phyloP scores from a whole-genome alignment of 2,797 vertebrate genomes.

The Diplodus sargus region DNA sequence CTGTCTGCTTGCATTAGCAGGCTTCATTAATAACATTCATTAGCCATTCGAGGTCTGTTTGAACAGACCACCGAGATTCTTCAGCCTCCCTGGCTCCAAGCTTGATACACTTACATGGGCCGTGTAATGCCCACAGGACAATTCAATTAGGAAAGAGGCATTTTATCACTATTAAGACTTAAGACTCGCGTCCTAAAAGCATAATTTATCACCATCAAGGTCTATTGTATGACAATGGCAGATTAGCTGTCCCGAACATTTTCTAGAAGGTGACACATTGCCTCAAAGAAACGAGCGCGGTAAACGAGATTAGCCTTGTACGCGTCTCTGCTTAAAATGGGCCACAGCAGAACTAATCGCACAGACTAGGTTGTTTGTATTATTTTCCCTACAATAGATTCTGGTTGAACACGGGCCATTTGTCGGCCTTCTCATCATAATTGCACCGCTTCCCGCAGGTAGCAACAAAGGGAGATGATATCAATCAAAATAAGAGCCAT shows the following conservation, averaged over 20 bases:
- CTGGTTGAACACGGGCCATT: constrained; percentile 53
- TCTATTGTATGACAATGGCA: constrained; percentile 66
- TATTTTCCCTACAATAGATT: constrained; percentile 55
- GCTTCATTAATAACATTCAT: constrained; percentile 80
- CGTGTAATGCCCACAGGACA: constrained; percentile 73
- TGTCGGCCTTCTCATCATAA: constrained; percentile 50
- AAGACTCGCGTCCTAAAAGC: constrained; percentile 71
- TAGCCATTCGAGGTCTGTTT: constrained; percentile 71
- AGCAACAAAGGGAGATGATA: constrained; percentile 50
- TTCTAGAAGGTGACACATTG: constrained; percentile 74
- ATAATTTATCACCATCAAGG: constrained; percentile 81
- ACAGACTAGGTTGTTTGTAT: constrained; percentile 38
- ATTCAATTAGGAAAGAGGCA: constrained; percentile 82
- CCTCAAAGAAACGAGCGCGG: constrained; percentile 55
- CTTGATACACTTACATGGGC: constrained; percentile 70
- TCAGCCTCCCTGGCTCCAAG: constrained; percentile 53
- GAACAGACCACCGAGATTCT: constrained; percentile 43
- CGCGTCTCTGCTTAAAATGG: constrained; percentile 46
- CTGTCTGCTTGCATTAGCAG: constrained; percentile 69
- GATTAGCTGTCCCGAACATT: constrained; percentile 65
- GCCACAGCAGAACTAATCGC: constrained; percentile 57
- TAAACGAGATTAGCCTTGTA: constrained; percentile 67
- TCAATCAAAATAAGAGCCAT: constrained; percentile 55
- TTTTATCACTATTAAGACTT: constrained; percentile 79
- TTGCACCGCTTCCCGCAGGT: constrained; percentile 24